Conservation (phyloP, 1,140 invertebrate genomes). For the Epicauta chinensis region DNA sequence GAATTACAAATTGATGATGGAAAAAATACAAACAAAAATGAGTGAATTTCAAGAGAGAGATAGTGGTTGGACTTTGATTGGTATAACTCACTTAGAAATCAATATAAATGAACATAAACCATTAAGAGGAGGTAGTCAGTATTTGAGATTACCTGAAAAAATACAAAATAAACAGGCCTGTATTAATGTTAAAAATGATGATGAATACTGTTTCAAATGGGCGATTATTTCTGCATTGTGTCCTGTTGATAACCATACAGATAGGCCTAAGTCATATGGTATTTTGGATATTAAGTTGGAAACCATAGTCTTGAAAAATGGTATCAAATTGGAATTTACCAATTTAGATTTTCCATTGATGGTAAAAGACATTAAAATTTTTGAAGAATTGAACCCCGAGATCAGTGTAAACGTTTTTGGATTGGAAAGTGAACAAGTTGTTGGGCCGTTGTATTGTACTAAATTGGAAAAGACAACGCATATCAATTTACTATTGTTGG, state of each 20-base stretch:
- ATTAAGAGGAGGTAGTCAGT: background rate
- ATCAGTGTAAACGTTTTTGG: too few relatives aligned
- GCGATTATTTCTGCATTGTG: slow-evolving; percentile 30
- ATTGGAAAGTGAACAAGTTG: too few relatives aligned
- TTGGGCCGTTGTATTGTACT: too few relatives aligned
- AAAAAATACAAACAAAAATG: slow-evolving; percentile 9
- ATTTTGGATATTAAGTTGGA: too few relatives aligned
- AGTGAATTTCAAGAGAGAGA: slow-evolving; percentile 36
- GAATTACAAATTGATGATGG: too few relatives aligned
- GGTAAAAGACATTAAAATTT: too few relatives aligned
- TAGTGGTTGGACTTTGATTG: slow-evolving; percentile 34
- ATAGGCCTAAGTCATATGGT: slow-evolving; percentile 20
- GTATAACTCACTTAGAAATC: slow-evolving; percentile 15
- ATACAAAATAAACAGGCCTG: background rate
- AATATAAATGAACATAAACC: background rate
- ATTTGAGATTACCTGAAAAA: background rate
- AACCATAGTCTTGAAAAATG: too few relatives aligned
- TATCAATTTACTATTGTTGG: too few relatives aligned
- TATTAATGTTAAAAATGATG: slow-evolving; percentile 42
- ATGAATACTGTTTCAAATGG: slow-evolving; percentile 38
- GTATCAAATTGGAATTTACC: too few relatives aligned
- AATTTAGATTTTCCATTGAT: too few relatives aligned
- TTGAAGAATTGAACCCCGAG: too few relatives aligned
- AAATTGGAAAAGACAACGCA: too few relatives aligned
- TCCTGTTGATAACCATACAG: slow-evolving; percentile 12